These are phyloP conservation scores for Platycnemis pennipes DNA, from an alignment of 2,888 invertebrate genomes.

Conservation along the genomic window DNA sequence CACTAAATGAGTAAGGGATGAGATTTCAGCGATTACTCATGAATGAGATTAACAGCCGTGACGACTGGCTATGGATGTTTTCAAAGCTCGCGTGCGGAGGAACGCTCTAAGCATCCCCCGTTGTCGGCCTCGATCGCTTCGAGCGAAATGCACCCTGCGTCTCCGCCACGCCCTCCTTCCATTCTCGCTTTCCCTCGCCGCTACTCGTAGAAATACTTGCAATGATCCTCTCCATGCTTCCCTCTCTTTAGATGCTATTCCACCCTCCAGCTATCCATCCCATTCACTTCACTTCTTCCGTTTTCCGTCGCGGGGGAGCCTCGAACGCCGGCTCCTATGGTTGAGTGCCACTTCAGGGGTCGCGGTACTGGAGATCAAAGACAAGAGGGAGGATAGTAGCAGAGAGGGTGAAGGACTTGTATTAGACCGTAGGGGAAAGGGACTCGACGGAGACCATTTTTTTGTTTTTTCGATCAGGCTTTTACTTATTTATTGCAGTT, in stretches of 20 bases:
- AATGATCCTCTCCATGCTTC: neutral
- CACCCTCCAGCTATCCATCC: neutral
- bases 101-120: too few relatives aligned
- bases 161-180: neutral
- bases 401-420: neutral
- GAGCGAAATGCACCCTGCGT: neutral
- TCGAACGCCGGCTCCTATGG: neutral
- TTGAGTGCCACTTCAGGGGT: constrained; percentile 26
- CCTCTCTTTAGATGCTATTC: neutral
- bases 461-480: neutral
- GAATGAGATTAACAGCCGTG: too few relatives aligned
- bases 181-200: neutral
- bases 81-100: too few relatives aligned
- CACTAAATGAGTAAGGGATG: too few relatives aligned
- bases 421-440: neutral
- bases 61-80: too few relatives aligned
- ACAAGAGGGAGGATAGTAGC: neutral
- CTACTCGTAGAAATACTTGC: neutral
- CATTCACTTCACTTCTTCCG: neutral
- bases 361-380: constrained; percentile 10
- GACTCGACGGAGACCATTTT: neutral
- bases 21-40: too few relatives aligned
- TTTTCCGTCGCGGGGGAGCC: neutral
- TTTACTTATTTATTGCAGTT: too few relatives aligned
- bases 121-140: too few relatives aligned